Evolutionary conservation across 1,140 invertebrate genomes (phyloP).

Genomic region (Pogonomyrmex californicus): DNA sequence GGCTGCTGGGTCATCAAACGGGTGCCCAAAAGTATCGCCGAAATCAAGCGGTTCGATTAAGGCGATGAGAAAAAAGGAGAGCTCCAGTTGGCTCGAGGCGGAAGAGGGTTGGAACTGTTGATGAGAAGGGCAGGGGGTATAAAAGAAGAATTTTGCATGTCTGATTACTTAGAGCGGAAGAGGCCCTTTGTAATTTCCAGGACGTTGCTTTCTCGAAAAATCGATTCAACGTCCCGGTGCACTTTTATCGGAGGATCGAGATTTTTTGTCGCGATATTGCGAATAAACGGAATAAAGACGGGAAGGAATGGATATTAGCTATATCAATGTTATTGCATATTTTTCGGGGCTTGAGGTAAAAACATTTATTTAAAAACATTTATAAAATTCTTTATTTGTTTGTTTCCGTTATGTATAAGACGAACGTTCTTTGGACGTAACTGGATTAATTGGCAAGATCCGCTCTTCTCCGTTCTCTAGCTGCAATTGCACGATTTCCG

Average conservation of each 20-base stretch:
- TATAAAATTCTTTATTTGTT: background rate
- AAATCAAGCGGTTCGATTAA: slow-evolving; percentile 75
- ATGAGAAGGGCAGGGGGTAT: slow-evolving; percentile 51
- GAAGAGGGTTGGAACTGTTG: background rate
- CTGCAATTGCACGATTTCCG: background rate
- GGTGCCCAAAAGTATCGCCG: slow-evolving; percentile 61
- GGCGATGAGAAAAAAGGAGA: background rate
- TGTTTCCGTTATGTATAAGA: background rate
- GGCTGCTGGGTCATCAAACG: slow-evolving; percentile 67
- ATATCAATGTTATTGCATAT: background rate
- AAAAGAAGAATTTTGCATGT: slow-evolving; percentile 79
- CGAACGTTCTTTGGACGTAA: background rate
- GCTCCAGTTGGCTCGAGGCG: background rate
- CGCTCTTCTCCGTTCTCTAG: background rate
- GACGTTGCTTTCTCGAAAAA: slow-evolving; percentile 70
- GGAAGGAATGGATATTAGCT: background rate
- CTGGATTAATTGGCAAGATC: background rate
- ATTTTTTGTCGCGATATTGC: slow-evolving; percentile 19
- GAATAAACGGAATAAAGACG: slow-evolving; percentile 8
- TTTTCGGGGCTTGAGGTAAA: background rate
- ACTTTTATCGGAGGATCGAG: slow-evolving; percentile 61
- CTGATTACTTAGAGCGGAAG: slow-evolving; percentile 76
- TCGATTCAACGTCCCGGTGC: slow-evolving; percentile 66
- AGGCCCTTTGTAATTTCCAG: slow-evolving; percentile 70
- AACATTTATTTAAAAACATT: slow-evolving; percentile 19